Base-by-base conservation (phyloP, 2,888 invertebrate species). In the Aphelenchoides bicaudatus region DNA sequence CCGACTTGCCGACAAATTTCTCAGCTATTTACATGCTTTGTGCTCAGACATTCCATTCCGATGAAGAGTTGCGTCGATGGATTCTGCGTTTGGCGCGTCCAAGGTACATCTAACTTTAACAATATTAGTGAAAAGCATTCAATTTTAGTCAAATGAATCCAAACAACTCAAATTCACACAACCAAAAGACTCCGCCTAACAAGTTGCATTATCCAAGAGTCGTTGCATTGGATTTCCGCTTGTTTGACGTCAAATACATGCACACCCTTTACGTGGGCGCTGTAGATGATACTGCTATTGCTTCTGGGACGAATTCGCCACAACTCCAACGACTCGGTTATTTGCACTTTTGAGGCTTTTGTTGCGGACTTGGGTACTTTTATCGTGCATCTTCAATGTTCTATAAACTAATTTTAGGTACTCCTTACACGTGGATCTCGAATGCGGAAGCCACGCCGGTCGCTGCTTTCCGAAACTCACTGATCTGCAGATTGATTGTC, bases 251-350 rank as follows among this genome's bases (percentile, higher is more conserved):
- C 5, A 13, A 29, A 0, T 47, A 25, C 29, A 28, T n/a, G 47
- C 61, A 60, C 52, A 51, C 61, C 10, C 30, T 60, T 21, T 63
- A 56, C 46, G 37, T 59, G 13, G 61, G 59, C 13, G 59, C 31
- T 5, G 23, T 60, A 16, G 39, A 37, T 28, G 60, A 61, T 21
- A 28, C 13, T 16, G 38, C 39, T 25, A 10, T 43, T 25, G 43
- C 21, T 8, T n/a, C 6, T 6, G 8, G 43, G 43, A 6, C 10
- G 23, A 21, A 6, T 6, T 10, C 43, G 43, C 21, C 27, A 8
- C 21, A 19, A 13, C 13, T 2, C 21, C 23, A 21, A 30, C 16
- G 13, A 30, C 29, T 8, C 5, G 23, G n/a, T n/a, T n/a, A 28
- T 37, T n/a, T 4, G 16, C 8, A 28, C 30, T 8, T 21, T n/a